Percentiles rank a stretch among this genome's conserved stretches.
Conservation (phyloP, 2,888 invertebrate genomes). For the Drosophila borborema region DNA sequence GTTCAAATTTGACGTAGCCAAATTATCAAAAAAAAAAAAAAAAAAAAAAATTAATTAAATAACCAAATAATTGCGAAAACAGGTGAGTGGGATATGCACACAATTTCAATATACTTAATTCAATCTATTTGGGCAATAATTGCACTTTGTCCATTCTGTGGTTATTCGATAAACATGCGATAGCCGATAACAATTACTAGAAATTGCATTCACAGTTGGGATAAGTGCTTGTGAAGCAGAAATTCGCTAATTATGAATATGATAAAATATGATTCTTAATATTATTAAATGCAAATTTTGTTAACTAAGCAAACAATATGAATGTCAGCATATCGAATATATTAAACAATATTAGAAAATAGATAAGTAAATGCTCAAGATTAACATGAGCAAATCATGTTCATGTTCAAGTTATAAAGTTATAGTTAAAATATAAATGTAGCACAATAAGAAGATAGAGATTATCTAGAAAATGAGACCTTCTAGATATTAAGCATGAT, state of each 20-base stretch:
- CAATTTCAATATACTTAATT: not conserved
- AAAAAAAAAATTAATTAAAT: conserved; percentile 29
- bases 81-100: conserved; percentile 30
- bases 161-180: conserved; percentile 18
- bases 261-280: too few relatives aligned
- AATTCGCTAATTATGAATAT: not conserved
- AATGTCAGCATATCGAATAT: too few relatives aligned
- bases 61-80: conserved; percentile 15
- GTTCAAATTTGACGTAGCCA: conserved; percentile 16
- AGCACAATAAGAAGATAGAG: too few relatives aligned
- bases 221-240: not conserved
- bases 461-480: too few relatives aligned
- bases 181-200: conserved; percentile 5
- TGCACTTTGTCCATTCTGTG: not conserved
- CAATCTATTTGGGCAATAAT: not conserved
- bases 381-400: too few relatives aligned
- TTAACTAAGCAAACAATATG: too few relatives aligned
- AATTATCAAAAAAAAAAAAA: conserved; percentile 3
- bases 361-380: too few relatives aligned
- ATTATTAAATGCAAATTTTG: too few relatives aligned
- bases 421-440: too few relatives aligned
- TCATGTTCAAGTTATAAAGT: too few relatives aligned
- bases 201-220: not conserved
- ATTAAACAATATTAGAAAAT: too few relatives aligned
- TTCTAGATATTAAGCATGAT: too few relatives aligned